These are phyloP conservation scores for Phocoena phocoena DNA, from an alignment of 2,113 vertebrate species.

Conservation along the genomic window DNA sequence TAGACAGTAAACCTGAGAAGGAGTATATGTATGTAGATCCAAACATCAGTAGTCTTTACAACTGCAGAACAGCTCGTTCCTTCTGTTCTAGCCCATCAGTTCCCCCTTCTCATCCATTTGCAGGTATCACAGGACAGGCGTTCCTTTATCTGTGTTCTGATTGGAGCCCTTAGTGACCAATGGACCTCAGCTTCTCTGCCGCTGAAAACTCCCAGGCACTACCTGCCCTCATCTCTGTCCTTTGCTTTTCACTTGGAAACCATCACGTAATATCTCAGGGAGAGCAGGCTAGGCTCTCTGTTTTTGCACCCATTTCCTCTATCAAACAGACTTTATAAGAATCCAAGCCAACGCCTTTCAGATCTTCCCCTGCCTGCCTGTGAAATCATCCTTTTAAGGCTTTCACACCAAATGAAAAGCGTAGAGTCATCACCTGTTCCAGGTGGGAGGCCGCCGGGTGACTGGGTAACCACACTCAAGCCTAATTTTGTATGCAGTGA, in stretches of 20 bases:
- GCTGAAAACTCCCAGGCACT: not conserved
- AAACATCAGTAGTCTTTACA: not conserved
- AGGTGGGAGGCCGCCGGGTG: not conserved
- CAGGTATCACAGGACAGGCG: not conserved
- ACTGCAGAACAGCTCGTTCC: not conserved
- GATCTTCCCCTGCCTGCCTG: not conserved
- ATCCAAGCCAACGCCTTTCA: constrained; percentile 29
- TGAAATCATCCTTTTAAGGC: constrained; percentile 33
- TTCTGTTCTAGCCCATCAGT: not conserved
- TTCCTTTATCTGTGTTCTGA: not conserved
- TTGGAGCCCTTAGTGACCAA: not conserved
- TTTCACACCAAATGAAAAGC: not conserved
- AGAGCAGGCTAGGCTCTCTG: not conserved
- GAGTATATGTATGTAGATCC: not conserved
- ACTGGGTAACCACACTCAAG: not conserved
- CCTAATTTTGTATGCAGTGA: not conserved
- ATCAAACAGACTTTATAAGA: not conserved
- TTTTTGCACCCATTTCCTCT: not conserved
- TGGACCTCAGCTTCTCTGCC: not conserved
- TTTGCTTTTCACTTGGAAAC: not conserved
- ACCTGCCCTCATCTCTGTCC: not conserved
- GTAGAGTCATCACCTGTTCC: not conserved
- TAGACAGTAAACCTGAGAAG: not conserved
- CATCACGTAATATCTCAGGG: not conserved
- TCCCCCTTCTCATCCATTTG: not conserved